phyloP scores from a whole-genome alignment of 2,797 vertebrate species.

The Aselliscus stoliczkanus region DNA sequence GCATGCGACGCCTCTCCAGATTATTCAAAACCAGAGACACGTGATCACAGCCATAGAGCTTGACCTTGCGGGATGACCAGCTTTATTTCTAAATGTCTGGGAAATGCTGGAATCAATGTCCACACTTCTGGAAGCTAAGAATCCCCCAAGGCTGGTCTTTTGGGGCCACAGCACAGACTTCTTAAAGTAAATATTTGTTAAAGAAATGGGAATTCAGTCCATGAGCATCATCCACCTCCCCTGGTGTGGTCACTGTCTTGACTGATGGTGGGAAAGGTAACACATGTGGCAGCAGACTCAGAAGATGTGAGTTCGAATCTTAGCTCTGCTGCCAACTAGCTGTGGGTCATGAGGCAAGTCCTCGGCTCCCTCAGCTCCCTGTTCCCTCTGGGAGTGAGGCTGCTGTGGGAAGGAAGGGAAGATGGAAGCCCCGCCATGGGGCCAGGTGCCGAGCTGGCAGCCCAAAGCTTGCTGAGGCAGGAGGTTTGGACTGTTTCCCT shows the following conservation, averaged over 20 bases:
- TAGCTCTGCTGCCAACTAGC: background rate
- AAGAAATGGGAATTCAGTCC: background rate
- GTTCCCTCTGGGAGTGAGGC: too few relatives aligned
- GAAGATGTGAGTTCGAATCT: background rate
- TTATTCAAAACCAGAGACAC: background rate
- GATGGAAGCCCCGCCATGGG: background rate
- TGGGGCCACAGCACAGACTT: background rate
- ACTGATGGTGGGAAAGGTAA: background rate
- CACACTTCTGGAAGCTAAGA: background rate
- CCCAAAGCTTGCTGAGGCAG: background rate
- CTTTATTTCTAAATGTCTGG: constrained; percentile 21
- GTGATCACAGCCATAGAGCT: background rate
- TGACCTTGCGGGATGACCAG: background rate
- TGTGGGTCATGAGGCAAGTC: background rate
- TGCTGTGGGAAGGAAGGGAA: background rate
- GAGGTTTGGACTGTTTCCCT: background rate
- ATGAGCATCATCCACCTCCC: fast-evolving
- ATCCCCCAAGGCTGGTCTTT: constrained; percentile 3
- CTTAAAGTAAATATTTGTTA: background rate
- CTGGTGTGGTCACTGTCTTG: background rate
- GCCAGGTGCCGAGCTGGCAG: background rate
- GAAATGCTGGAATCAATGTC: background rate
- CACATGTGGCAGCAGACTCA: background rate
- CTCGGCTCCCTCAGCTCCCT: background rate
- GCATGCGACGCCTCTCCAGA: background rate